Percentiles rank a stretch among this genome's conserved stretches.
These are phyloP conservation scores for Drosophila lacertosa DNA, from an alignment of 1,140 invertebrate genomes.

Conservation along the genomic window DNA sequence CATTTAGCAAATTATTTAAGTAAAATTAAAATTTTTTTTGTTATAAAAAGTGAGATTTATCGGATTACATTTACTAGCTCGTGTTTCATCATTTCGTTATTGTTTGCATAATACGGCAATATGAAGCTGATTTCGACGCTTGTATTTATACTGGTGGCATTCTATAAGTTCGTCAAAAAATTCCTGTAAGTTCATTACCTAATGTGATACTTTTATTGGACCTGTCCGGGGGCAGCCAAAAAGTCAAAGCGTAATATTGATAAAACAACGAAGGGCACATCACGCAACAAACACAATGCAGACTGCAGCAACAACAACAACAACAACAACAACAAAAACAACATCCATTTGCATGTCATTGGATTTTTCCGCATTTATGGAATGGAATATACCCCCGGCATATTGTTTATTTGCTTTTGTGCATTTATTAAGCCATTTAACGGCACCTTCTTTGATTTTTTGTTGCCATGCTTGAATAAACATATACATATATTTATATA, in stretches of 20 bases:
- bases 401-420: constrained; percentile 8
- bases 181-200: constrained; percentile 73
- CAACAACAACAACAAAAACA: background rate
- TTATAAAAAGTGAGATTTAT: constrained; percentile 33
- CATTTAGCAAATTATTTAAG: background rate
- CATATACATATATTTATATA: constrained; percentile 10
- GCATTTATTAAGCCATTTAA: constrained; percentile 14
- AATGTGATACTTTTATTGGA: constrained; percentile 25
- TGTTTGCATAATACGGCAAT: constrained; percentile 16
- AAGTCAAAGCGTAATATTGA: constrained; percentile 40
- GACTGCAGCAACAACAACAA: constrained; percentile 3
- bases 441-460: constrained; percentile 29
- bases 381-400: constrained; percentile 1
- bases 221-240: constrained; percentile 10
- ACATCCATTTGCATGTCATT: constrained; percentile 22
- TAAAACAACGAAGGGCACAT: constrained; percentile 31
- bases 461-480: constrained; percentile 5
- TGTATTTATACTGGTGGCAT: constrained; percentile 59
- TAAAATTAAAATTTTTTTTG: no score
- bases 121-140: constrained; percentile 75
- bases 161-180: constrained; percentile 74
- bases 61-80: background rate
- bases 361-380: constrained; percentile 22
- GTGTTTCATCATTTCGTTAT: background rate
- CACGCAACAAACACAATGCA: background rate